Evolutionary conservation across 2,113 vertebrate genomes (phyloP).

Genomic region (Castor canadensis): DNA sequence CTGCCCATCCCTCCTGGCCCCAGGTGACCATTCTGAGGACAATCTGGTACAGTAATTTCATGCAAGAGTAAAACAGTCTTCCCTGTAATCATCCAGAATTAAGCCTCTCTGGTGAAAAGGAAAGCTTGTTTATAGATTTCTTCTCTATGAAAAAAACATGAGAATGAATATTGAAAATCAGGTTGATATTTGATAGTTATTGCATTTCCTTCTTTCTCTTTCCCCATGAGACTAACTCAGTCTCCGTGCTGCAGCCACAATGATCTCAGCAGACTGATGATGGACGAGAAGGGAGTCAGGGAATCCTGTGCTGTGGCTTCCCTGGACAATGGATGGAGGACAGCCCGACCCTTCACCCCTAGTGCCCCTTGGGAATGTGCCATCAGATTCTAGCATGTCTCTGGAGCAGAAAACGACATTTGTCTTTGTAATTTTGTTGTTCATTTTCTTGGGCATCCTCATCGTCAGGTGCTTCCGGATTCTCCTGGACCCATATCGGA

Average conservation of each 20-base stretch:
- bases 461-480: slow-evolving; percentile 90
- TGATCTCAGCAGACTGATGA: slow-evolving; percentile 58
- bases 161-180: background rate
- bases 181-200: background rate
- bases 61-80: background rate
- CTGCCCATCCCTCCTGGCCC: background rate
- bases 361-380: slow-evolving; percentile 76
- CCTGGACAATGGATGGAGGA: slow-evolving; percentile 85
- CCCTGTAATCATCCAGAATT: background rate
- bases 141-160: background rate
- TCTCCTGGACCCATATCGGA: slow-evolving; percentile 89
- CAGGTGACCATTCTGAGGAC: background rate
- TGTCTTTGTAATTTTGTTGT: slow-evolving; percentile 89
- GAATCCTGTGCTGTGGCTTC: slow-evolving; percentile 77
- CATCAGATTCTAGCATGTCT: slow-evolving; percentile 83
- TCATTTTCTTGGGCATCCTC: slow-evolving; percentile 90
- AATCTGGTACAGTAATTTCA: background rate
- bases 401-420: slow-evolving; percentile 92
- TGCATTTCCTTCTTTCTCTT: background rate
- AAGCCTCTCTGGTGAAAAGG: background rate
- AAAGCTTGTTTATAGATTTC: background rate
- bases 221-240: background rate
- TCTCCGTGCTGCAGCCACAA: slow-evolving; percentile 33
- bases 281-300: slow-evolving; percentile 79
- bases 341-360: slow-evolving; percentile 84